phyloP scores from a whole-genome alignment of 2,888 invertebrate genomes.

The Dione juno region DNA sequence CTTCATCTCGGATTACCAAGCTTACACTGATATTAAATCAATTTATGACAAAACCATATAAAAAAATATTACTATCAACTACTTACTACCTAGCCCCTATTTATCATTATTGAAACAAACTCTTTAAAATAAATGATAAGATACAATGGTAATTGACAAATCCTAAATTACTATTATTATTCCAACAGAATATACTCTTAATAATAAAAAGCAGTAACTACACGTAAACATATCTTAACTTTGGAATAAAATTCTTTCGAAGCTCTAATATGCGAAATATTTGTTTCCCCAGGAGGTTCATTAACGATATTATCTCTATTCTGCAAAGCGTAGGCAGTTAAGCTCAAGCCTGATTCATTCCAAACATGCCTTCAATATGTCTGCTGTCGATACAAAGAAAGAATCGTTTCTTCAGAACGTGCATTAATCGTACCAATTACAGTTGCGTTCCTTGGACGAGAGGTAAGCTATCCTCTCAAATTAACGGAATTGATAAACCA shows the following conservation, averaged over 20 bases:
- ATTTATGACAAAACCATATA: constrained; percentile 17
- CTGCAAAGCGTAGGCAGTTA: constrained; percentile 59
- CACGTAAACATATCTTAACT: constrained; percentile 12
- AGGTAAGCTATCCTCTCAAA: constrained; percentile 68
- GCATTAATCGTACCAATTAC: constrained; percentile 78
- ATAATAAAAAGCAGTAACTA: constrained; percentile 19
- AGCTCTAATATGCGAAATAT: constrained; percentile 42
- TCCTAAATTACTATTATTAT: too few relatives aligned
- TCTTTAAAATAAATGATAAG: too few relatives aligned
- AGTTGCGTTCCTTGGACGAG: constrained; percentile 56
- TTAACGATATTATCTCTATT: constrained; percentile 60
- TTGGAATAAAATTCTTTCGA: constrained; percentile 34
- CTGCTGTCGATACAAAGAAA: constrained; percentile 66
- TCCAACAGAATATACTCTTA: too few relatives aligned
- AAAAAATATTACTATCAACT: not conserved
- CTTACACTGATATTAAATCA: constrained; percentile 38
- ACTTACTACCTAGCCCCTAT: not conserved
- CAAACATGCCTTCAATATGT: constrained; percentile 66
- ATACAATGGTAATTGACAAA: too few relatives aligned
- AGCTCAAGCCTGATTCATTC: constrained; percentile 58
- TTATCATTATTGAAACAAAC: too few relatives aligned
- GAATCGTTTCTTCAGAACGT: constrained; percentile 65
- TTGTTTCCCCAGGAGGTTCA: constrained; percentile 47
- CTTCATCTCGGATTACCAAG: constrained; percentile 44
- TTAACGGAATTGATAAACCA: constrained; percentile 80